Base-by-base conservation (phyloP, 2,888 invertebrate genomes). In the Drosophila cognata region DNA sequence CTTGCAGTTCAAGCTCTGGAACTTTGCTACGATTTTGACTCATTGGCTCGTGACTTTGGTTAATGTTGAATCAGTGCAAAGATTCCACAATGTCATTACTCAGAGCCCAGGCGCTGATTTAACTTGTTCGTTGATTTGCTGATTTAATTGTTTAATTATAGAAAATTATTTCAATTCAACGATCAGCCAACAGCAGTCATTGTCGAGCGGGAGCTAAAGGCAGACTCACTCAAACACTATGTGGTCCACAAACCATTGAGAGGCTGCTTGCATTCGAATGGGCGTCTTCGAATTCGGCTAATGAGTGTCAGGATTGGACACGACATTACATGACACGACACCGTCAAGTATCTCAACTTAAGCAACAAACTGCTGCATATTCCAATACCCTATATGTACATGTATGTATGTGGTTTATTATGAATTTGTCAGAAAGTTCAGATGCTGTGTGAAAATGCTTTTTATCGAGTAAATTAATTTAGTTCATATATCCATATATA, bases 141-240 rank as follows among this genome's bases (percentile, higher is more conserved):
- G 68, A 89, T 79, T 74, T 89, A 85, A 87, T 89, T 81, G 78
- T 89, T 85, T 85, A 89, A 88, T 87, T 89, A 88, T 80, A 73
- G 78, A 71, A 80, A 85, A 87, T 89, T 78, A 85, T 83, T 85
- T 80, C 79, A 82, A 85, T 78, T 73, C 64, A 71, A 65, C 51
- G 64, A 70, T 66, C 31, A 48, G 48, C 11, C 61, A n/a, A 38
- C 43, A 55, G 11, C 10, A 29, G 25, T 21, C 16, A n/a, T 18
- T 10, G 25, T n/a, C 33, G 1, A 62, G 56, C 56, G 21, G 21
- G 1, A 46, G 21, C 46, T 41, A 48, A 31, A 36, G 13, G 21
- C n/a, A 60, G 50, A 51, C 48, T 62, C 65, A 71, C 52, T 50
- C 60, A 13, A 55, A 58, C 36, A 63, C 31, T 13, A 67, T 79